Base-by-base conservation (phyloP, 1,140 invertebrate genomes). In the Hypothenemus hampei region DNA sequence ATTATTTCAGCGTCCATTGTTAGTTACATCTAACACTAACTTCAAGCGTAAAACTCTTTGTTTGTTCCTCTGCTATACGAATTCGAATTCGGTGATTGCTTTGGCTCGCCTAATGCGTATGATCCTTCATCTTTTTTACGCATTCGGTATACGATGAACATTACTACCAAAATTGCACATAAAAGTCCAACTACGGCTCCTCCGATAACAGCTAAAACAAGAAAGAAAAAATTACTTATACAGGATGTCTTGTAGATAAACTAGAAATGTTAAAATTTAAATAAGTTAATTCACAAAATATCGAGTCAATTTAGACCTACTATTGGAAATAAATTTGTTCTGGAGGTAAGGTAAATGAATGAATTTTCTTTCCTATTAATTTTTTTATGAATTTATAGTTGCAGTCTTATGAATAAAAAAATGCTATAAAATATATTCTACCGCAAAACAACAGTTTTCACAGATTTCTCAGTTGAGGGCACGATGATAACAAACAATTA, bases 141-240 rank as follows among this genome's bases (percentile, higher is more conserved):
- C 93, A 99, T 98, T 69, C 97, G 86, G 75, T 98, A 98, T 4
- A 96, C 93, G 68, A 98, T 95, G 77, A 99, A 98, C 95, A 99
- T 98, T 37, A 98, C 93, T 57, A 98, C 88, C 39, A 99, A 80
- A 72, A 99, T 97, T 66, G 96, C 93, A 76, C 93, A 97, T 16
- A 99, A 80, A 26, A 99, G 75, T 33, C 95, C 93, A 11, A 99
- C 94, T 46, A 99, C 94, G 57, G 93, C 93, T 59, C 97, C 96
- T 61, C 96, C 96, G 71, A 98, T 97, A 39, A 98, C 92, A 75
- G 94, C 96, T 98, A 78, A 59, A 84, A 81, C n/a, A 53, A 16
- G 6, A 37, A 37, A 13, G 18, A 13, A 15, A 37, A 15, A 3
- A 37, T 37, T 16, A 37, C 3, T 16, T 3, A 13, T 31, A 31